Evolutionary conservation across 2,797 vertebrate genomes (phyloP).

Genomic region (Argentina silus): DNA sequence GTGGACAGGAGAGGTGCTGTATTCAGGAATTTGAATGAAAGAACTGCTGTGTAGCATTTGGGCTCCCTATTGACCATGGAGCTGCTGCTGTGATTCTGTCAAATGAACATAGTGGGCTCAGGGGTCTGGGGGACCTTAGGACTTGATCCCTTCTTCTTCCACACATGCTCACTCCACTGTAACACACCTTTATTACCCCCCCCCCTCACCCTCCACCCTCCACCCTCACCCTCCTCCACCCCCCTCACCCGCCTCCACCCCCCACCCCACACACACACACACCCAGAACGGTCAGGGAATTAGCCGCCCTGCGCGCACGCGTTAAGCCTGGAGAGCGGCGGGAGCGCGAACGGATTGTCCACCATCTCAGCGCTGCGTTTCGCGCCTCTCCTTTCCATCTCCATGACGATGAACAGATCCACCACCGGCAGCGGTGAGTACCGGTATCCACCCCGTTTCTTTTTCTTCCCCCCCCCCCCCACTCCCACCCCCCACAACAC

Average conservation of each 20-base stretch:
- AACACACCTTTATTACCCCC: slow-evolving; percentile 47
- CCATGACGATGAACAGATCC: slow-evolving; percentile 45
- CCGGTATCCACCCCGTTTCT: neutral
- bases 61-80: neutral
- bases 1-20: no score
- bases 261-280: no score
- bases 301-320: slow-evolving; percentile 66
- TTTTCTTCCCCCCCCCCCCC: no score
- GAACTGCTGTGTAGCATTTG: neutral
- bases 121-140: no score
- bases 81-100: neutral
- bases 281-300: slow-evolving; percentile 69
- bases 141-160: neutral
- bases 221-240: slow-evolving; percentile 58
- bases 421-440: slow-evolving; percentile 64
- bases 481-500: no score
- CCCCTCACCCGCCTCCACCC: neutral
- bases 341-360: slow-evolving; percentile 80
- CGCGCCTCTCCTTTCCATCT: slow-evolving; percentile 58
- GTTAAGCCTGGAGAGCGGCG: slow-evolving; percentile 75
- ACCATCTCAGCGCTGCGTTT: slow-evolving; percentile 57
- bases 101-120: no score
- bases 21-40: neutral
- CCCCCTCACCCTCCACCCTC: slow-evolving; percentile 53
- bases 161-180: slow-evolving; percentile 4